Percentiles rank a stretch among this genome's conserved stretches.
Conservation (phyloP, 2,113 vertebrate genomes). For the Odontesthes bonariensis region DNA sequence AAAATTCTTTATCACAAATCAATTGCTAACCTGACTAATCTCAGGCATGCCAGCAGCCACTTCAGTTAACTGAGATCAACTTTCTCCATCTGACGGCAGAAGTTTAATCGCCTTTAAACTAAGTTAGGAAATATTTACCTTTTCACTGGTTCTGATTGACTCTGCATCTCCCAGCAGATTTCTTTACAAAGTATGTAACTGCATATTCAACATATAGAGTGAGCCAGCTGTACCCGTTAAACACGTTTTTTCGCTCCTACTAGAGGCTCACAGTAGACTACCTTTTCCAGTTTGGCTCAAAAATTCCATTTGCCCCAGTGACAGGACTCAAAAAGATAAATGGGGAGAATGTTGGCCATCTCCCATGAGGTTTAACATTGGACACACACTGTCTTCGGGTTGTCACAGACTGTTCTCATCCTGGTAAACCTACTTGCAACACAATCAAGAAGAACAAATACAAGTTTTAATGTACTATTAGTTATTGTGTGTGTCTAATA, state of each 20-base stretch:
- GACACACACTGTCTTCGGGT: not conserved
- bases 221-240: not conserved
- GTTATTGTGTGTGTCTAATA: too few species aligned
- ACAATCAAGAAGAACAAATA: not conserved
- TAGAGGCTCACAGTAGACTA: not conserved
- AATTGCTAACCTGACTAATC: too few species aligned
- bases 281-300: not conserved
- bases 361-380: not conserved
- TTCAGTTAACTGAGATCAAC: too few species aligned
- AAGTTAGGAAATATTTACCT: too few species aligned
- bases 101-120: too few species aligned
- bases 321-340: not conserved
- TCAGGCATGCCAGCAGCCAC: too few species aligned
- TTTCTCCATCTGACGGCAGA: too few species aligned
- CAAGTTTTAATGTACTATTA: not conserved
- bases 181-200: not conserved
- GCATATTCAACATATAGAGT: not conserved
- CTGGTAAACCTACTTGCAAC: not conserved
- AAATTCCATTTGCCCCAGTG: not conserved
- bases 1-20: too few species aligned
- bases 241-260: not conserved
- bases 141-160: too few species aligned
- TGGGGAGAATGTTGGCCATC: not conserved
- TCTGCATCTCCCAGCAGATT: not conserved
- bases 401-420: not conserved